phyloP scores from a whole-genome alignment of 2,888 invertebrate genomes.

The Cabera pusaria region DNA sequence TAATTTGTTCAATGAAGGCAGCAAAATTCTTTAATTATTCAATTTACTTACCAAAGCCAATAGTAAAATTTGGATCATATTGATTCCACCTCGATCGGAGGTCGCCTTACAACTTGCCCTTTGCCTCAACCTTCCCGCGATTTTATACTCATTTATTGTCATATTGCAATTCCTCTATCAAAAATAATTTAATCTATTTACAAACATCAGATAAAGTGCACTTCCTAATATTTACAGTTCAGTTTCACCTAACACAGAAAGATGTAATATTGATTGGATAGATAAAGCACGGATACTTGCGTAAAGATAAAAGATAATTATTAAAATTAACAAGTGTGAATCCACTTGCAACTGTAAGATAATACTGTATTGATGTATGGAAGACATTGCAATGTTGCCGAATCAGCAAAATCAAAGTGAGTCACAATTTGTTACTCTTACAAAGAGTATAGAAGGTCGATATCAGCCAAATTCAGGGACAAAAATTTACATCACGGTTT shows the following conservation, averaged over 20 bases:
- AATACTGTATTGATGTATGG: too few relatives aligned
- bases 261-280: constrained; percentile 21
- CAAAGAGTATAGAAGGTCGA: too few relatives aligned
- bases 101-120: constrained; percentile 42
- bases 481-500: too few relatives aligned
- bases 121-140: constrained; percentile 28
- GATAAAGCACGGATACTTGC: constrained; percentile 32
- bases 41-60: constrained; percentile 58
- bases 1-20: too few relatives aligned
- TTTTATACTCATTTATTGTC: constrained; percentile 65
- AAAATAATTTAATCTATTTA: constrained; percentile 33
- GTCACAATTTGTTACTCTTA: too few relatives aligned
- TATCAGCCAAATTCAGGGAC: too few relatives aligned
- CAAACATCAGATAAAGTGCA: constrained; percentile 28
- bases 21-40: too few relatives aligned
- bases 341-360: not conserved
- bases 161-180: constrained; percentile 40
- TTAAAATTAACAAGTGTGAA: constrained; percentile 8
- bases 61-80: constrained; percentile 48
- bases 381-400: constrained; percentile 1
- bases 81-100: constrained; percentile 52
- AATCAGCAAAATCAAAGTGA: constrained; percentile 13
- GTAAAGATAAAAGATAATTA: constrained; percentile 21
- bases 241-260: constrained; percentile 18
- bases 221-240: constrained; percentile 15